Evolutionary conservation across 1,140 invertebrate species (phyloP).

Genomic region (Archegozetes longisetosus): DNA sequence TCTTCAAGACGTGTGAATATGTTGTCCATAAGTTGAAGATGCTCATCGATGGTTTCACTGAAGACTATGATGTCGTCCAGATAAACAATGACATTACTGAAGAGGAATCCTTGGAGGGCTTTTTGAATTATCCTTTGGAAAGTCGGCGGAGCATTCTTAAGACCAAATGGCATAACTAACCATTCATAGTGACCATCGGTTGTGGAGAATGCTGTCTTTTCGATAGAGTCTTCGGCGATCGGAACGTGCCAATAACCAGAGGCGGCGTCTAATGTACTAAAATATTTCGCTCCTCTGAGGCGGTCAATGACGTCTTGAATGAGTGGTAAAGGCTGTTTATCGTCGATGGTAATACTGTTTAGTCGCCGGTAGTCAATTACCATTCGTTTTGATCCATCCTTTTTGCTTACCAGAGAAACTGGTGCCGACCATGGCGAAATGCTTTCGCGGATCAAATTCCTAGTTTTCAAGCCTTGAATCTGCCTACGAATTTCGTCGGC

Average conservation of each 20-base stretch:
- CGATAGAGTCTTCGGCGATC: constrained; percentile 1
- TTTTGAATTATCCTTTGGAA: constrained; percentile 24
- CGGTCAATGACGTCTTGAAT: neutral
- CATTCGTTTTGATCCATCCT: neutral
- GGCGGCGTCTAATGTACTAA: constrained; percentile 13
- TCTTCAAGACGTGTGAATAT: constrained; percentile 26
- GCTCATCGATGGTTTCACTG: neutral
- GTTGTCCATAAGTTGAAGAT: constrained; percentile 7
- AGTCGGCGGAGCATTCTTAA: constrained; percentile 23
- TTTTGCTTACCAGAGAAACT: constrained; percentile 7
- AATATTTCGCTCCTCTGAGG: neutral
- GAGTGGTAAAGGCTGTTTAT: constrained; percentile 1
- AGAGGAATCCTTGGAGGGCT: constrained; percentile 14
- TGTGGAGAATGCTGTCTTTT: constrained; percentile 15
- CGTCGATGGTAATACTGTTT: neutral
- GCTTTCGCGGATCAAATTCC: constrained; percentile 6
- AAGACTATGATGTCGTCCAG: constrained; percentile 23
- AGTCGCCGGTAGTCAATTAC: neutral
- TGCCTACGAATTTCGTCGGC: constrained; percentile 2
- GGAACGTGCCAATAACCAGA: constrained; percentile 15
- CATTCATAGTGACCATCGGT: constrained; percentile 14
- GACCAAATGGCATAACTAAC: constrained; percentile 21
- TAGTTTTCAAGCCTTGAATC: constrained; percentile 2
- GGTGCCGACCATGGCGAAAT: constrained; percentile 5
- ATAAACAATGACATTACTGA: constrained; percentile 18